A percentile compares a stretch with the other conserved stretches of the same genome.
These are phyloP conservation scores for Proteles cristata DNA, from an alignment of 2,113 vertebrate genomes.

Conservation along the genomic window DNA sequence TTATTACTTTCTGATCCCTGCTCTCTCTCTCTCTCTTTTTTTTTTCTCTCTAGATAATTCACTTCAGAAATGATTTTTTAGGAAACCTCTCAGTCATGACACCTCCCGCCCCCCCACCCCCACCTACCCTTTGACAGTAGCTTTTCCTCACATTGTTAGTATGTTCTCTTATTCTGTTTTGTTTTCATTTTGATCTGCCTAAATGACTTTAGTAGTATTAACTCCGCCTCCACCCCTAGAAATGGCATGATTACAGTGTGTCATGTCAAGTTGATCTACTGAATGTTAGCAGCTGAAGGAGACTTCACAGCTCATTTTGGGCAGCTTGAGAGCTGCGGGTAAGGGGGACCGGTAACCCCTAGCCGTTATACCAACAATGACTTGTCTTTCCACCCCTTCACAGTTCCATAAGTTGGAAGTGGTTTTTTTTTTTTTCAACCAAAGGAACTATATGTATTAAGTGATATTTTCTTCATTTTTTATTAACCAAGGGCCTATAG, in stretches of 20 bases:
- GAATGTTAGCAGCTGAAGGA: background rate
- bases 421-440: background rate
- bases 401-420: background rate
- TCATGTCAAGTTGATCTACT: background rate
- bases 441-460: background rate
- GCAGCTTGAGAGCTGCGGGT: background rate
- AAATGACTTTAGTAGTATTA: background rate
- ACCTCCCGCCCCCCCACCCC: too few species aligned
- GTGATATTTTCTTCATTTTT: conserved; percentile 8
- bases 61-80: conserved; percentile 6
- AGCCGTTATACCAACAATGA: background rate
- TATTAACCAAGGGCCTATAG: background rate
- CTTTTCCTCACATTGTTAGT: background rate
- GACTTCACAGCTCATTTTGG: background rate
- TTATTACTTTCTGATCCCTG: background rate
- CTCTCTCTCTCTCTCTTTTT: background rate
- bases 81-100: background rate
- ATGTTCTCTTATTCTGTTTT: background rate
- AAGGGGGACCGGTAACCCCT: background rate
- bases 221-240: background rate
- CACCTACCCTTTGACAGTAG: background rate
- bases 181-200: background rate
- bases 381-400: background rate
- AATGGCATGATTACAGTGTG: background rate
- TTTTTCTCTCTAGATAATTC: background rate